Evolutionary conservation across 2,113 vertebrate genomes (phyloP), one percentile per base, ranked within the genome.

Genomic region (Corythaeola cristata): DNA sequence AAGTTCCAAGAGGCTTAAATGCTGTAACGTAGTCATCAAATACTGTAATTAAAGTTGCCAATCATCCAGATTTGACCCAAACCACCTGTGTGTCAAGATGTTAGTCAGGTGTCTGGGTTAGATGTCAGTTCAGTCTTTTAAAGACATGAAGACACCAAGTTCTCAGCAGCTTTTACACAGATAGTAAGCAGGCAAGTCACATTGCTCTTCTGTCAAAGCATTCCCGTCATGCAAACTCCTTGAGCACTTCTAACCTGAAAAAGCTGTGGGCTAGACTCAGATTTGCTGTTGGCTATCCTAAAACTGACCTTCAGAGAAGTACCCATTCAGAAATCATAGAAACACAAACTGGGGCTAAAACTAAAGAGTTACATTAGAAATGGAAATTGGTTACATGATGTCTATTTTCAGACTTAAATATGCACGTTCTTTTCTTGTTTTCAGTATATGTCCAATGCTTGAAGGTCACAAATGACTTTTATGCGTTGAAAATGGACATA

Each of bases 21-120:
- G 81, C 84, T 96, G 81, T 94, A 95, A 89, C 94, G 21, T 89
- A 97, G 67, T 94, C 94, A 95, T 96, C 81, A 76, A 73, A 85
- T 76, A 22, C 91, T 91, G 50, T 94, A 96, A 96, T 94, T 97
- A 95, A 96, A 95, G 89, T 94, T 96, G 89, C 91, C 94, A 91
- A 60, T 95, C 94, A 94, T 88, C 76, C 93, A 96, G 77, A 64
- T 91, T 95, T 95, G 96, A 96, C 96, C 94, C 77, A 94, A 91
- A 93, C 93, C 94, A 64, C 56, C 66, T 53, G 39, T 50, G 69
- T 73, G 89, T 97, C 77, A 94, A 95, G 81, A 88, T 85, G 69
- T 94, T 94, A 85, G 52, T 96, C 73, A 91, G 93, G 81, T 95
- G 81, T 76, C 87, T 82, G 62, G 49, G 44, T 79, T 89, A 69